A percentile compares a stretch with the other conserved stretches of the same genome.
phyloP scores from a whole-genome alignment of 2,888 invertebrate genomes.

The Oligia fasciuncula region DNA sequence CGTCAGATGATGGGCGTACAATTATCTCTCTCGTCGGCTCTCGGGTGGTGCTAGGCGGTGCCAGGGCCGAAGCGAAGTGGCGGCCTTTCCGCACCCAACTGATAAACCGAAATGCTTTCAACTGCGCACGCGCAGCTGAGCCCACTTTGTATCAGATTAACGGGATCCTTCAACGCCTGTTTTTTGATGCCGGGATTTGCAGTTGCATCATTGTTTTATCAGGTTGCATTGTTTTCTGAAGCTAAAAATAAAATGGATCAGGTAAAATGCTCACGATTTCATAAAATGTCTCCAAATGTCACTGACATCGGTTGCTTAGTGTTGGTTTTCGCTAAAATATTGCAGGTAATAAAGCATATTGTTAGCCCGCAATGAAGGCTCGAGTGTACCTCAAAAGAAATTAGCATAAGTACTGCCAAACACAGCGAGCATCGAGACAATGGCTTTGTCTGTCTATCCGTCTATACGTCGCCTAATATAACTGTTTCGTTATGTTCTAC shows the following conservation, averaged over 20 bases:
- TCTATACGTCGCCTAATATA: slow-evolving; percentile 80
- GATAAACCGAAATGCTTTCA: slow-evolving; percentile 80
- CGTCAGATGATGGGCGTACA: slow-evolving; percentile 77
- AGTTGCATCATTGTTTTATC: slow-evolving; percentile 36
- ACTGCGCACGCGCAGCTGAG: slow-evolving; percentile 77
- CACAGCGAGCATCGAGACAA: slow-evolving; percentile 83
- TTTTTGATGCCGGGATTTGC: slow-evolving; percentile 31
- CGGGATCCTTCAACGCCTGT: slow-evolving; percentile 48
- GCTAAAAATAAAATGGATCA: background rate
- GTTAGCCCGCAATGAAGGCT: slow-evolving; percentile 79
- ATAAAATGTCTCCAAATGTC: slow-evolving; percentile 17
- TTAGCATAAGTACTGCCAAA: slow-evolving; percentile 88
- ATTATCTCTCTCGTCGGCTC: slow-evolving; percentile 77
- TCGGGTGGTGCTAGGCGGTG: slow-evolving; percentile 81
- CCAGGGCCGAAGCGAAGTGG: slow-evolving; percentile 75
- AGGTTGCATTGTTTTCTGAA: background rate
- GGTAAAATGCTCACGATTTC: background rate
- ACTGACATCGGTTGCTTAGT: slow-evolving; percentile 53
- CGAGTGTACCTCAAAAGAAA: slow-evolving; percentile 84
- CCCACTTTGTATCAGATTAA: slow-evolving; percentile 67
- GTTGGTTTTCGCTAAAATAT: slow-evolving; percentile 76
- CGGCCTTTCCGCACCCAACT: slow-evolving; percentile 80
- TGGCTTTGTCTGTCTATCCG: slow-evolving; percentile 87
- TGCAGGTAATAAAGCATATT: slow-evolving; percentile 80
- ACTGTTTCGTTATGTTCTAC: slow-evolving; percentile 80